A percentile compares a stretch with the other conserved stretches of the same genome.
phyloP scores from a whole-genome alignment of 2,888 invertebrate genomes.

The Nemapogon koenigi region DNA sequence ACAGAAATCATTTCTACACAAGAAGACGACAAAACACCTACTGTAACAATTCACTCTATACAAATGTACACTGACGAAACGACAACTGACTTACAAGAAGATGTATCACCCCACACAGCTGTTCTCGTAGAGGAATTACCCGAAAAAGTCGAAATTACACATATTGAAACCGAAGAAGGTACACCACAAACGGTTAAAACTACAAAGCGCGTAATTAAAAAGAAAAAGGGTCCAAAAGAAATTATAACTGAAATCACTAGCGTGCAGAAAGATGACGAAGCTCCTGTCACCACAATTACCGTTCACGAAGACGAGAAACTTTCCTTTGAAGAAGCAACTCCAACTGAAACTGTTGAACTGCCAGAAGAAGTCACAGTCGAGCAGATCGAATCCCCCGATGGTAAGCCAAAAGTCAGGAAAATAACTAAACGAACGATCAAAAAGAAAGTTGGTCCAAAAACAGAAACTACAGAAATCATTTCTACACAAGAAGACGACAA shows the following conservation, averaged over 20 bases:
- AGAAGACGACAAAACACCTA: constrained; percentile 30
- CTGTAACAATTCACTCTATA: constrained; percentile 26
- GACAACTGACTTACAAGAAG: constrained; percentile 21
- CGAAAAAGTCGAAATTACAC: constrained; percentile 32
- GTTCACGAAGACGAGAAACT: background rate
- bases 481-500: constrained; percentile 30
- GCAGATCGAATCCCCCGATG: constrained; percentile 19
- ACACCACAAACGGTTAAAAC: constrained; percentile 17
- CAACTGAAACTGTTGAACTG: constrained; percentile 21
- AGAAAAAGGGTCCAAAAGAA: constrained; percentile 20
- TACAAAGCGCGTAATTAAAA: constrained; percentile 23
- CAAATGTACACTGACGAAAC: constrained; percentile 22
- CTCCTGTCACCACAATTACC: constrained; percentile 34
- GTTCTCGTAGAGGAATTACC: constrained; percentile 24
- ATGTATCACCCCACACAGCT: background rate
- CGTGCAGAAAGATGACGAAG: constrained; percentile 46
- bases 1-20: constrained; percentile 29
- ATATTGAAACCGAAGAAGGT: constrained; percentile 22
- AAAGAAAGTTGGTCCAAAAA: constrained; percentile 28
- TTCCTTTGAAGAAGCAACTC: background rate
- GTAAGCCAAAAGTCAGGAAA: constrained; percentile 26
- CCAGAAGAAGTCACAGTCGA: constrained; percentile 24
- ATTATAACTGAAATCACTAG: constrained; percentile 35
- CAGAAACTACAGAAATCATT: constrained; percentile 19
- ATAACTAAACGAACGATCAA: constrained; percentile 26